These are phyloP conservation scores for Thecophora atra DNA, from an alignment of 2,888 invertebrate genomes.

Conservation along the genomic window DNA sequence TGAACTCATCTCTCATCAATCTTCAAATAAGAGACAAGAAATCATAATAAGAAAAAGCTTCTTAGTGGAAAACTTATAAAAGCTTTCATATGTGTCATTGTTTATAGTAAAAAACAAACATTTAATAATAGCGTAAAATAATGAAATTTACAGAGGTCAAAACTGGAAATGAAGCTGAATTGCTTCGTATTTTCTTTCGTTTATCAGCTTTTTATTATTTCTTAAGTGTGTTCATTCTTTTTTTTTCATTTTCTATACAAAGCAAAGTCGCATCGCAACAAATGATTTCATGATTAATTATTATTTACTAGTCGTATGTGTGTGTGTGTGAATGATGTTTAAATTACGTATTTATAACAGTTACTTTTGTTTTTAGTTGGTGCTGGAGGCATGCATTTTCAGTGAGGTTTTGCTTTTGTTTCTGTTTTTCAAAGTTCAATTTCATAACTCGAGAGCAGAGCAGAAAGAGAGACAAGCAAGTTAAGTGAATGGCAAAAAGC, in stretches of 20 bases:
- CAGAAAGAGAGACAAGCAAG: background rate
- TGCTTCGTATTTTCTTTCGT: background rate
- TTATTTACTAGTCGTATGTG: constrained; percentile 7
- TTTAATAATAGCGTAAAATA: too few relatives aligned
- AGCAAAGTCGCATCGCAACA: background rate
- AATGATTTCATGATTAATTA: constrained; percentile 9
- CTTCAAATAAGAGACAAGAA: too few relatives aligned
- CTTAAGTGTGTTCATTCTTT: too few relatives aligned
- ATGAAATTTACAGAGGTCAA: too few relatives aligned
- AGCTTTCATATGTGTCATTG: too few relatives aligned
- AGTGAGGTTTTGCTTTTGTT: constrained; percentile 15
- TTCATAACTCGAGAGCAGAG: background rate
- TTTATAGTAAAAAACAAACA: too few relatives aligned
- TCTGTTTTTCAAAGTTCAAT: background rate
- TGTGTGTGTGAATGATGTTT: constrained; percentile 14
- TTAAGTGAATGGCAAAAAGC: background rate
- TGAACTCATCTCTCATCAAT: too few relatives aligned
- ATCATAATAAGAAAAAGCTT: too few relatives aligned
- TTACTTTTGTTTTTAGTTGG: constrained; percentile 5
- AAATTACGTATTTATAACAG: background rate
- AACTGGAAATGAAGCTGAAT: constrained; percentile 22
- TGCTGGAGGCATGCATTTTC: constrained; percentile 18
- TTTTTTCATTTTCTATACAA: too few relatives aligned
- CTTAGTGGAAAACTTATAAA: too few relatives aligned
- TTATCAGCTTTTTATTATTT: too few relatives aligned